phyloP scores from a whole-genome alignment of 2,888 invertebrate genomes.

The Teinopalpus imperialis region DNA sequence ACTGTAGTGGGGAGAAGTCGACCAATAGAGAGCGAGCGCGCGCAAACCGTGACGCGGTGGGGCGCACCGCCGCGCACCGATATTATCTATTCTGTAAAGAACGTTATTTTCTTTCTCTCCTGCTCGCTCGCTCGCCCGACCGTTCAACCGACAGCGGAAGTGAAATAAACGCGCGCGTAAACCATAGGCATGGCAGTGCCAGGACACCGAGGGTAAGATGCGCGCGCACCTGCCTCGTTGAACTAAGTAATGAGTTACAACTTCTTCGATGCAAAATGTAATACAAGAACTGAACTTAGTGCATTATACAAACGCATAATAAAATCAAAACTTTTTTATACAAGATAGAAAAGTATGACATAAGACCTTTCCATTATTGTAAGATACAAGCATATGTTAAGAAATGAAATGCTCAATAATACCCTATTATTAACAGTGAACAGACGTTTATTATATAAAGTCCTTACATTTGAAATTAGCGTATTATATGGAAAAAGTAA shows the following conservation, averaged over 20 bases:
- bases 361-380: no score
- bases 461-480: no score
- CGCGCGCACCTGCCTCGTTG: conserved; percentile 33
- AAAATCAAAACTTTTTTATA: no score
- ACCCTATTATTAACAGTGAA: no score
- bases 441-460: no score
- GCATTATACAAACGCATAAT: no score
- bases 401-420: no score
- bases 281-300: background rate
- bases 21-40: conserved; percentile 38
- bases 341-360: no score
- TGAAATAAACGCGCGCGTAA: conserved; percentile 76
- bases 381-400: no score
- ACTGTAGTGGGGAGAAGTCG: conserved; percentile 46
- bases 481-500: no score
- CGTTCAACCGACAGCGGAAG: conserved; percentile 78
- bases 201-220: conserved; percentile 25
- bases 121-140: conserved; percentile 56
- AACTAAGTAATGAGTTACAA: conserved; percentile 7
- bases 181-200: conserved; percentile 50
- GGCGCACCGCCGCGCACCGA: conserved; percentile 47
- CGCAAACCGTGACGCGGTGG: conserved; percentile 59
- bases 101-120: conserved; percentile 78
- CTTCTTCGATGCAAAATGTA: background rate
- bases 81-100: conserved; percentile 74